Evolutionary conservation across 2,888 invertebrate genomes (phyloP).

Genomic region (Andrena flavipes): DNA sequence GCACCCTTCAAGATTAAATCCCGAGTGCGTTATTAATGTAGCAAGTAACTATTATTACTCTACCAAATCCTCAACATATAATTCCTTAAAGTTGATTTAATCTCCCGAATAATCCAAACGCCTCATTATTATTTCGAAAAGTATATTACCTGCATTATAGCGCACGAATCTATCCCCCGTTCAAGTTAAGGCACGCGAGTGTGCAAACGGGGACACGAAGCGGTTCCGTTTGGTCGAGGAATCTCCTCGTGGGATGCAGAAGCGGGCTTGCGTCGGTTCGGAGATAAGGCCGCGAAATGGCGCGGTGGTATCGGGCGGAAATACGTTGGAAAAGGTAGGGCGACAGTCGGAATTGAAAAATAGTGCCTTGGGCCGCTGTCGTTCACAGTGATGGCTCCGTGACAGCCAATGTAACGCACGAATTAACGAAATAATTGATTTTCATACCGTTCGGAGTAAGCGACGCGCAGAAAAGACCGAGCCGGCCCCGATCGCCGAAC

Average conservation of each 20-base stretch:
- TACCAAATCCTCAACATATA: no score
- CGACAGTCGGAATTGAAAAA: constrained; percentile 83
- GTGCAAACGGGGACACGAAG: neutral
- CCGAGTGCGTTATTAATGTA: no score
- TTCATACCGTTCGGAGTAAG: constrained; percentile 77
- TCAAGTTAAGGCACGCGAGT: neutral
- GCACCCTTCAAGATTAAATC: no score
- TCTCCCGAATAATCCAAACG: no score
- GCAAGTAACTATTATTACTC: no score
- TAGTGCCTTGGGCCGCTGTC: constrained; percentile 82
- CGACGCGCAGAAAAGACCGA: constrained; percentile 71
- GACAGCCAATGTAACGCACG: constrained; percentile 83
- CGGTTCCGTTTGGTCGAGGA: neutral
- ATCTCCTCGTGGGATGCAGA: neutral
- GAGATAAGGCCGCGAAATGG: constrained; percentile 64
- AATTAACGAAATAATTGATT: constrained; percentile 78
- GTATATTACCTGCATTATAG: no score
- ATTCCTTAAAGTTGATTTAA: no score
- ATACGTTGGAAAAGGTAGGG: constrained; percentile 71
- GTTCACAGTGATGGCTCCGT: constrained; percentile 81
- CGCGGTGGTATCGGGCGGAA: constrained; percentile 65
- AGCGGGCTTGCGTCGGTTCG: neutral
- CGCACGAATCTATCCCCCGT: neutral
- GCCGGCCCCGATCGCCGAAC: constrained; percentile 60
- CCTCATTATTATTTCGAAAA: no score